Evolutionary conservation across 2,113 vertebrate genomes (phyloP).

Genomic region (Tiliqua scincoides): DNA sequence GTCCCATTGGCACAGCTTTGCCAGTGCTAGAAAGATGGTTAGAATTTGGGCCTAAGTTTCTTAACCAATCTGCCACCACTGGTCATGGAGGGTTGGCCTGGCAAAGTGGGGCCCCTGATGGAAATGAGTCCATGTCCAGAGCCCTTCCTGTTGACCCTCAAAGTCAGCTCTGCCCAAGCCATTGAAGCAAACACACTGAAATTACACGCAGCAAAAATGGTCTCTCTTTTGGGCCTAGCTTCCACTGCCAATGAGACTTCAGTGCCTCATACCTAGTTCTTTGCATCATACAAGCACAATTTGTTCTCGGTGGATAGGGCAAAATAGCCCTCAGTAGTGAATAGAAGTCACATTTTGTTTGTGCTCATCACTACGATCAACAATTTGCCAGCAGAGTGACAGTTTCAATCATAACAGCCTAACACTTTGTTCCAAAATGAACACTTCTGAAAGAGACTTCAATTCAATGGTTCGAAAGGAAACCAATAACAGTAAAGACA

Average conservation of each 20-base stretch:
- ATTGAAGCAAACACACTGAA: no score
- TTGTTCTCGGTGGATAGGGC: neutral
- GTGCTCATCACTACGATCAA: neutral
- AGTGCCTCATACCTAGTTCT: neutral
- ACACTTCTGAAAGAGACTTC: neutral
- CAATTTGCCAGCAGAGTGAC: fast-evolving
- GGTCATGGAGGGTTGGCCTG: no score
- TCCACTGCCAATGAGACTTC: neutral
- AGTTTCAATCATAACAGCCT: neutral
- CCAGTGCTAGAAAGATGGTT: no score
- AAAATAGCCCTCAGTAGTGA: neutral
- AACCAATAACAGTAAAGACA: fast-evolving
- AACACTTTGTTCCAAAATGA: neutral
- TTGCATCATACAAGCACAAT: neutral
- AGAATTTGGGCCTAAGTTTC: no score
- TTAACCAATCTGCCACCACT: no score
- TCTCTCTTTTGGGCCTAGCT: neutral
- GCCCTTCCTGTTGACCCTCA: neutral
- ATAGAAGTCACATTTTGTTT: neutral
- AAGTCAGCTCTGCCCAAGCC: neutral
- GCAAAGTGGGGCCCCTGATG: no score
- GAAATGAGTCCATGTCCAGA: no score
- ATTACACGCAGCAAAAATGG: neutral
- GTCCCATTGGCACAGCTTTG: no score
- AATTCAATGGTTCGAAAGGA: neutral